Conservation (phyloP, 1,140 invertebrate species). For the Cherax destructor region DNA sequence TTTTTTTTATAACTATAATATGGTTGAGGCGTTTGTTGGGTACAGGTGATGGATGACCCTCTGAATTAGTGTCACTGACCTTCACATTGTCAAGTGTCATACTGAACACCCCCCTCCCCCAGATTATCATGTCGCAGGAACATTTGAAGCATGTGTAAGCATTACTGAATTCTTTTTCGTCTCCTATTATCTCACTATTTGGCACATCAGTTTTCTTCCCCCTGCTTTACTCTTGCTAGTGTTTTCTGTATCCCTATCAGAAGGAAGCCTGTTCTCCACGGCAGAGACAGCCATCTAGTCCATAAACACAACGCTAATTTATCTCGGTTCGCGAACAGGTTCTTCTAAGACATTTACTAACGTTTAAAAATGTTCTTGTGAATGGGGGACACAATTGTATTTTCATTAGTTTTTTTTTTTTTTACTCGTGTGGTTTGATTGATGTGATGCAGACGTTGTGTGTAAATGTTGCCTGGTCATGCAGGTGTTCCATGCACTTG, state of each 20-base stretch:
- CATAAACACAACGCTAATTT: conserved; percentile 29
- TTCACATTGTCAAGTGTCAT: neutral
- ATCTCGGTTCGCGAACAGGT: conserved; percentile 38
- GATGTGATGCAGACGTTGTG: too few species aligned
- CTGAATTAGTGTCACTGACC: too few species aligned
- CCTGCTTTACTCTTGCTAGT: neutral
- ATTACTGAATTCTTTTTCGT: neutral
- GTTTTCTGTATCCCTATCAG: neutral
- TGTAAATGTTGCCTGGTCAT: too few species aligned
- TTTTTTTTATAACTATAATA: neutral
- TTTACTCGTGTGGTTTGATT: neutral
- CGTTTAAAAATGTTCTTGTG: neutral
- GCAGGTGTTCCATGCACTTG: too few species aligned
- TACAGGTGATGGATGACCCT: neutral
- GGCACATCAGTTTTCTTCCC: neutral
- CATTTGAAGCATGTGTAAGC: neutral
- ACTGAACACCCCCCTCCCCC: too few species aligned
- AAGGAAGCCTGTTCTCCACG: neutral
- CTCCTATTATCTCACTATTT: too few species aligned
- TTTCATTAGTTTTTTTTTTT: neutral
- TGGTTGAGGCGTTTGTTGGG: neutral
- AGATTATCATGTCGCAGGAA: neutral
- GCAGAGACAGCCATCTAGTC: conserved; percentile 55
- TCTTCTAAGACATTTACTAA: neutral
- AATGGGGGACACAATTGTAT: neutral